A percentile compares a stretch with the other conserved stretches of the same genome.
Conservation (phyloP, 2,797 vertebrate genomes). For the Mus minutoides region DNA sequence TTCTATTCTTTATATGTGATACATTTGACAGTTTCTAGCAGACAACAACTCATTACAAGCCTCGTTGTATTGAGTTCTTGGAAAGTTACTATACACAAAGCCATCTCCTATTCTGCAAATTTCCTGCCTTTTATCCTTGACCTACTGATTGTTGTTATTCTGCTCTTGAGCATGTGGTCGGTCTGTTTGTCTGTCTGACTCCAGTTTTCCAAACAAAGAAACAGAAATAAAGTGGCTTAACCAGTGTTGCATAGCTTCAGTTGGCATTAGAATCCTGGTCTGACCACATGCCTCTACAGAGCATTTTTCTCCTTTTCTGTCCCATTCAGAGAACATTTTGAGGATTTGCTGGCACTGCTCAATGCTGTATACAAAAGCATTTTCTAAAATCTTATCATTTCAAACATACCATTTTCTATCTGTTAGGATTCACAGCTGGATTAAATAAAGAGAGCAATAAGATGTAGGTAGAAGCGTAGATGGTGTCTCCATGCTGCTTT, state of each 20-base stretch:
- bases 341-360: constrained; percentile 29
- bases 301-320: constrained; percentile 28
- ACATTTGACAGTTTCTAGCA: constrained; percentile 56
- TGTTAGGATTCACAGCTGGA: background rate
- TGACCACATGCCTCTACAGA: constrained; percentile 27
- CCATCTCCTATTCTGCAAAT: background rate
- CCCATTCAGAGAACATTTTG: constrained; percentile 1
- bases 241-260: background rate
- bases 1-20: constrained; percentile 36
- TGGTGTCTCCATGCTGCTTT: background rate
- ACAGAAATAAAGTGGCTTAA: constrained; percentile 54
- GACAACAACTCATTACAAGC: constrained; percentile 18
- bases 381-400: constrained; percentile 57
- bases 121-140: constrained; percentile 1
- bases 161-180: background rate
- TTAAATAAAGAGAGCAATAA: background rate
- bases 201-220: background rate
- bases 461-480: background rate
- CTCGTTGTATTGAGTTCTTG: constrained; percentile 28
- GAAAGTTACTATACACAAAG: constrained; percentile 43
- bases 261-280: background rate
- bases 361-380: constrained; percentile 17
- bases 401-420: constrained; percentile 21
- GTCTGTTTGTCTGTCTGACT: background rate
- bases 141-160: background rate